A percentile compares a stretch with the other conserved stretches of the same genome.
These are phyloP conservation scores for Phrixothrix hirtus DNA, from an alignment of 2,888 invertebrate species.

Conservation along the genomic window DNA sequence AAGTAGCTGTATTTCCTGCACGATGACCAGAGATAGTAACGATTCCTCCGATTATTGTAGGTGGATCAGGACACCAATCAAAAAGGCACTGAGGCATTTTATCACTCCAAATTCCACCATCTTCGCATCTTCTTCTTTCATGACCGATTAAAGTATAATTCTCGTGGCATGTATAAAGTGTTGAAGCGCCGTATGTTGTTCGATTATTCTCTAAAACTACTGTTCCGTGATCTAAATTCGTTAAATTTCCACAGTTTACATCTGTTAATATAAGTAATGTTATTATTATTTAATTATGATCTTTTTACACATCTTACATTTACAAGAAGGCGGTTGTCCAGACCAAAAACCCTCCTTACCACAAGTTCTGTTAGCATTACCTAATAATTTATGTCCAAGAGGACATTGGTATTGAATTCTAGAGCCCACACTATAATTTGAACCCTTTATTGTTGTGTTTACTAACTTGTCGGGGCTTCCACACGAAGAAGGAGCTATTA, in stretches of 20 bases:
- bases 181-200: slow-evolving; percentile 79
- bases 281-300: too few relatives aligned
- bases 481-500: slow-evolving; percentile 78
- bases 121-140: slow-evolving; percentile 71
- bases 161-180: slow-evolving; percentile 76
- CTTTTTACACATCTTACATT: too few relatives aligned
- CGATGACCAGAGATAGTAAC: slow-evolving; percentile 73
- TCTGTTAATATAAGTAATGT: slow-evolving; percentile 59
- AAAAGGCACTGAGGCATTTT: slow-evolving; percentile 79
- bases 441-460: slow-evolving; percentile 80
- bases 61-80: slow-evolving; percentile 87
- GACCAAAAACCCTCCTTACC: slow-evolving; percentile 81
- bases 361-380: slow-evolving; percentile 70
- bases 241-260: slow-evolving; percentile 76
- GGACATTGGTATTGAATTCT: slow-evolving; percentile 78
- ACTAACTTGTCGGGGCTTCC: slow-evolving; percentile 85
- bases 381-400: slow-evolving; percentile 78
- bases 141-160: slow-evolving; percentile 84
- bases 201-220: slow-evolving; percentile 68
- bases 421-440: slow-evolving; percentile 71
- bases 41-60: slow-evolving; percentile 74
- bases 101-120: slow-evolving; percentile 77
- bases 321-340: slow-evolving; percentile 78
- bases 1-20: slow-evolving; percentile 79
- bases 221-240: slow-evolving; percentile 72